Percentiles rank a stretch among this genome's conserved stretches.
These are phyloP conservation scores for Momotus momota DNA, from an alignment of 2,797 vertebrate species.

Conservation along the genomic window DNA sequence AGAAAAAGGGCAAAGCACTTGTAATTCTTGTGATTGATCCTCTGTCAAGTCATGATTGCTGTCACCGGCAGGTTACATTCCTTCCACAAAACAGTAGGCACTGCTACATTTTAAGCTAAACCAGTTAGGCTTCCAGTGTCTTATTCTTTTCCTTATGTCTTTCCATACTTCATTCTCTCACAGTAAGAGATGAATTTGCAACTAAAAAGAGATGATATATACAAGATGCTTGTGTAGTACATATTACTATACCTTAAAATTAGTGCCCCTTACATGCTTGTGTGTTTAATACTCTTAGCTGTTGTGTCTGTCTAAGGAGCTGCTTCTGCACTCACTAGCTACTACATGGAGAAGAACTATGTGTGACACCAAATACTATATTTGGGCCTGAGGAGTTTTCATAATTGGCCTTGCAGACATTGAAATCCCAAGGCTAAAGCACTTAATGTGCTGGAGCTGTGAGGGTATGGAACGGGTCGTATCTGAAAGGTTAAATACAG, in stretches of 20 bases:
- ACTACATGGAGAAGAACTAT: neutral
- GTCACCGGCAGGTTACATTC: conserved; percentile 46
- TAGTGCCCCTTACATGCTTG: neutral
- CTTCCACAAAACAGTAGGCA: neutral
- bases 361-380: neutral
- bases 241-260: neutral
- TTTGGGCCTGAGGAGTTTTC: neutral
- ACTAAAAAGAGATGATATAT: neutral
- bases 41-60: conserved; percentile 65
- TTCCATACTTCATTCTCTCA: neutral
- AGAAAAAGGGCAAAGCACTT: conserved; percentile 59
- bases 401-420: neutral
- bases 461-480: neutral
- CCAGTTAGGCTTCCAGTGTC: neutral
- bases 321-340: neutral
- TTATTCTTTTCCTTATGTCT: neutral
- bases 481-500: neutral
- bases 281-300: neutral
- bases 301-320: neutral
- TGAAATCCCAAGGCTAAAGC: neutral
- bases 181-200: neutral
- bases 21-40: conserved; percentile 20
- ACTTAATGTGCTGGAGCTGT: neutral
- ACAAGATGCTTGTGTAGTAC: neutral
- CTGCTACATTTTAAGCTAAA: conserved; percentile 37